Conservation (phyloP, 64 coral and sea anemone genomes). For the Pachyseris speciosa region DNA sequence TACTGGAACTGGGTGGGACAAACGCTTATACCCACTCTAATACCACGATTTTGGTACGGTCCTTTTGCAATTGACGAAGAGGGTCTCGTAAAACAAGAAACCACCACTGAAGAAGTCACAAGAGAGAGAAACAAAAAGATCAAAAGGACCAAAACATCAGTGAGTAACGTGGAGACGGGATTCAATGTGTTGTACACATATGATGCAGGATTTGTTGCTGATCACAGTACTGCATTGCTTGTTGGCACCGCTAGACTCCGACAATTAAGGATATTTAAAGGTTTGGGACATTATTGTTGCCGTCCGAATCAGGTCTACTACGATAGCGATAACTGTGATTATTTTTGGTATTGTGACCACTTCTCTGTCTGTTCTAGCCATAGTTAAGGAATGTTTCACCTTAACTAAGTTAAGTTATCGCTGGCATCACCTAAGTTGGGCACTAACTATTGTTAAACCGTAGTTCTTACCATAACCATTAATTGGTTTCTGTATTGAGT, state of each 20-base stretch:
- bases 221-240: constrained; percentile 75
- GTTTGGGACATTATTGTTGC: not conserved
- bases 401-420: too few species aligned
- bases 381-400: too few species aligned
- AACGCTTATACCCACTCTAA: constrained; percentile 68
- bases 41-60: constrained; percentile 88
- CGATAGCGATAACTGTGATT: too few species aligned
- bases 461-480: too few species aligned
- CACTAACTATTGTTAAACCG: too few species aligned
- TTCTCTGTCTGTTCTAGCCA: too few species aligned
- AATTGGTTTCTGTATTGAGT: too few species aligned
- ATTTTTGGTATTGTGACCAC: too few species aligned
- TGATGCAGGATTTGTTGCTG: constrained; percentile 69
- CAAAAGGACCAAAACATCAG: not conserved
- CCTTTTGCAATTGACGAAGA: constrained; percentile 66
- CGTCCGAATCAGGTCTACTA: too few species aligned
- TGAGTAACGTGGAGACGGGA: constrained; percentile 3
- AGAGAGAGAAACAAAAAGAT: constrained; percentile 29
- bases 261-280: constrained; percentile 78
- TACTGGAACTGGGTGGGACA: constrained; percentile 73
- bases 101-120: constrained; percentile 45
- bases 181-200: constrained; percentile 55
- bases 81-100: constrained; percentile 11
- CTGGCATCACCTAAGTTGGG: too few species aligned
- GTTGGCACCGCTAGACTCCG: constrained; percentile 86